Conservation (phyloP, 2,888 invertebrate species). For the Xylocampa areola region DNA sequence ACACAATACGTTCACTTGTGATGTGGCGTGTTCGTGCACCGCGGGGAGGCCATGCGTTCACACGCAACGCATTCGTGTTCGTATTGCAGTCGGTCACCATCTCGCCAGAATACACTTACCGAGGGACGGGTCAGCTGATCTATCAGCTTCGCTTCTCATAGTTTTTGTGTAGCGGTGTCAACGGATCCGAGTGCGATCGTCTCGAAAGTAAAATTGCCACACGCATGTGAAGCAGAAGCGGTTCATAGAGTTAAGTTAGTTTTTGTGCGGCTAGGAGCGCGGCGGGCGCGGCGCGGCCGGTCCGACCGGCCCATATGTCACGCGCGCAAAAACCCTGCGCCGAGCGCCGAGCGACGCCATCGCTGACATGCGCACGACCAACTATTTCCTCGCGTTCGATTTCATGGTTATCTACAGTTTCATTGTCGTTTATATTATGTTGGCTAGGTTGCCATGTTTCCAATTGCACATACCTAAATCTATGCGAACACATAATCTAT, state of each 20-base stretch:
- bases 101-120: too few species aligned
- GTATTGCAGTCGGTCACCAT: too few species aligned
- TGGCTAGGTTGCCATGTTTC: not conserved
- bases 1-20: too few species aligned
- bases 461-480: not conserved
- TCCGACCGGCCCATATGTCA: slow-evolving; percentile 60
- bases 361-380: not conserved
- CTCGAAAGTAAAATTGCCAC: slow-evolving; percentile 47
- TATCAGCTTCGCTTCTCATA: slow-evolving; percentile 35
- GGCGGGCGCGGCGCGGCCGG: slow-evolving; percentile 41
- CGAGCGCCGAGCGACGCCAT: not conserved
- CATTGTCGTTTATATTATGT: not conserved
- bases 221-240: slow-evolving; percentile 40
- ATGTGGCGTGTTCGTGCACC: too few species aligned
- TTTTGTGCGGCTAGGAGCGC: slow-evolving; percentile 24
- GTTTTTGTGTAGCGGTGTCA: slow-evolving; percentile 46
- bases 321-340: slow-evolving; percentile 54
- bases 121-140: slow-evolving; percentile 18
- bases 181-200: slow-evolving; percentile 39
- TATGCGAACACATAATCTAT: too few species aligned
- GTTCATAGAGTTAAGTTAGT: slow-evolving; percentile 43
- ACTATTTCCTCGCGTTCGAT: slow-evolving; percentile 2
- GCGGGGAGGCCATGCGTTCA: too few species aligned
- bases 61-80: too few species aligned
- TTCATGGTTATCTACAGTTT: slow-evolving; percentile 2